These are phyloP conservation scores for Ursus arctos DNA, from an alignment of 2,113 vertebrate species.

Conservation along the genomic window DNA sequence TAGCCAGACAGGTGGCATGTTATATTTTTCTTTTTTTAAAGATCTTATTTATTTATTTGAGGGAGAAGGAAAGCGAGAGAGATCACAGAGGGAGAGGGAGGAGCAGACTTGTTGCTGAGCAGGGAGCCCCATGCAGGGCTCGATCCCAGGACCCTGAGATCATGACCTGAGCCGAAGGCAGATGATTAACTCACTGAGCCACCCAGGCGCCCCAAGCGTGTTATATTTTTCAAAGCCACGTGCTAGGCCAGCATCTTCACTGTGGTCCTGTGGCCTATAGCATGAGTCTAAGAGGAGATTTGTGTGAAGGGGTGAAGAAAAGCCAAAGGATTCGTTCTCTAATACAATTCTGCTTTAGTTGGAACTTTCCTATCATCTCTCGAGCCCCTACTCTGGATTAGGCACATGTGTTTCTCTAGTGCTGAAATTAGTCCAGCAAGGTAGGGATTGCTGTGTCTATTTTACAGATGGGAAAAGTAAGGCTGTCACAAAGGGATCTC, in stretches of 20 bases:
- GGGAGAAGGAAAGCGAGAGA: too few species aligned
- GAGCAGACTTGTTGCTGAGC: too few species aligned
- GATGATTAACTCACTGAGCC: too few species aligned
- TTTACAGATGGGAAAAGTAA: conserved; percentile 31
- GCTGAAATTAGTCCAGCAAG: neutral
- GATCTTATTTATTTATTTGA: too few species aligned
- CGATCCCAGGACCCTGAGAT: too few species aligned
- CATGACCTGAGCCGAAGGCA: too few species aligned
- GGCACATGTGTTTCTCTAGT: neutral
- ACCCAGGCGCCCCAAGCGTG: neutral
- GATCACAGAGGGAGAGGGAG: too few species aligned
- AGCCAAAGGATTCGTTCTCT: neutral
- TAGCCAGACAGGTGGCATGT: neutral
- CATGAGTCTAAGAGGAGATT: neutral
- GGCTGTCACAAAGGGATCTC: neutral
- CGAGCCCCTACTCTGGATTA: neutral
- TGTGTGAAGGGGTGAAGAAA: neutral
- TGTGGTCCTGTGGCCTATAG: neutral
- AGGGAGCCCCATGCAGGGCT: too few species aligned
- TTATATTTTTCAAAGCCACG: neutral
- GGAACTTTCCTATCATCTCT: neutral
- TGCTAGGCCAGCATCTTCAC: neutral
- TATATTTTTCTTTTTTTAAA: too few species aligned
- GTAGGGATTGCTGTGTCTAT: neutral
- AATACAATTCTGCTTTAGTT: neutral